Conservation (phyloP, 2,888 invertebrate species). For the Brachyptera putata region DNA sequence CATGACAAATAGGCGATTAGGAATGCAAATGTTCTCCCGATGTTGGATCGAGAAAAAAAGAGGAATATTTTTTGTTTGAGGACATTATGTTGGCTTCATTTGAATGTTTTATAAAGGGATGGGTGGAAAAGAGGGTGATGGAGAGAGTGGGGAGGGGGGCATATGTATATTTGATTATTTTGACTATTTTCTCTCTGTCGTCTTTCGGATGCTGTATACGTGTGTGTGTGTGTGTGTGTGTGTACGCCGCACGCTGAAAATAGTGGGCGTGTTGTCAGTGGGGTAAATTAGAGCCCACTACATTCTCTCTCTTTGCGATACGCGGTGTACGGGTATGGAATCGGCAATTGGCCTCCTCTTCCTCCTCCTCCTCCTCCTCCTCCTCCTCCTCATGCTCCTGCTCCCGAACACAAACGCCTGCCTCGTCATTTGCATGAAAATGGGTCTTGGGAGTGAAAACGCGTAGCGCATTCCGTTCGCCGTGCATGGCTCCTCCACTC, state of each 20-base stretch:
- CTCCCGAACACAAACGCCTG: no score
- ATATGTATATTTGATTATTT: neutral
- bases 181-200: neutral
- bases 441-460: neutral
- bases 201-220: neutral
- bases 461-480: no score
- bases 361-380: neutral
- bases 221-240: no score
- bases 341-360: neutral
- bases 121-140: no score
- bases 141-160: neutral
- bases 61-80: neutral
- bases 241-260: no score
- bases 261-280: neutral
- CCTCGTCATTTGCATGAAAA: conserved; percentile 18
- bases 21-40: neutral
- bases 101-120: no score
- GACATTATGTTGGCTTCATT: neutral
- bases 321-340: neutral
- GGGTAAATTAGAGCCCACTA: neutral
- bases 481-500: no score
- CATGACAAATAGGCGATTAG: neutral
- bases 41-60: neutral
- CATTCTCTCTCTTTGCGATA: neutral
- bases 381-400: no score